phyloP scores from a whole-genome alignment of 1,140 invertebrate genomes.

The Sesamia nonagrioides region DNA sequence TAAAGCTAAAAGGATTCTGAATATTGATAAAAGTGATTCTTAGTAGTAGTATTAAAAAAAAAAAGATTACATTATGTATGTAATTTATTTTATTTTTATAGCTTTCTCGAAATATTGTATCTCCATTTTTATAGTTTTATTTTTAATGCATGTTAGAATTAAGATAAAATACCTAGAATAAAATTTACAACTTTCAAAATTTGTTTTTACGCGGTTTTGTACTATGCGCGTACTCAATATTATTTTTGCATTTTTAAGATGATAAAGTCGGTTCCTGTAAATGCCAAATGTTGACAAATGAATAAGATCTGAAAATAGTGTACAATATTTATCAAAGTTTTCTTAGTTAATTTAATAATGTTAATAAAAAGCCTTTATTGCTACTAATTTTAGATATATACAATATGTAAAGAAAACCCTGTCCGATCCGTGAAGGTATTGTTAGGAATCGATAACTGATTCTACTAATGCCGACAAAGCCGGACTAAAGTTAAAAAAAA shows the following conservation, averaged over 20 bases:
- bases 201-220: too few relatives aligned
- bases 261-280: neutral
- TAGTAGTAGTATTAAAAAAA: neutral
- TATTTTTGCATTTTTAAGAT: too few relatives aligned
- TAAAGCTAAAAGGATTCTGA: neutral
- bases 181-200: neutral
- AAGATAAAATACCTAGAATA: neutral
- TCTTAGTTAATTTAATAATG: too few relatives aligned
- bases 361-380: too few relatives aligned
- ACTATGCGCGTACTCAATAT: neutral
- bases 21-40: neutral
- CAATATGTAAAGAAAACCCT: too few relatives aligned
- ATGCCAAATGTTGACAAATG: neutral
- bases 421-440: too few relatives aligned
- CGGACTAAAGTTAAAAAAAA: too few relatives aligned
- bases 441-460: too few relatives aligned
- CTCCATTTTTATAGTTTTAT: neutral
- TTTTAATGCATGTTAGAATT: neutral
- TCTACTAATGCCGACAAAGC: too few relatives aligned
- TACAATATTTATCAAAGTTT: too few relatives aligned
- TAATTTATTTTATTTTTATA: slow-evolving; percentile 8
- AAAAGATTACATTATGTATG: neutral
- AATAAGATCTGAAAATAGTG: neutral
- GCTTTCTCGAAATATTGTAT: neutral
- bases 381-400: too few relatives aligned